Evolutionary conservation across 2,888 invertebrate species (phyloP), one percentile per base, ranked within the genome.

Genomic region (Glyphotaelius pellucidus): DNA sequence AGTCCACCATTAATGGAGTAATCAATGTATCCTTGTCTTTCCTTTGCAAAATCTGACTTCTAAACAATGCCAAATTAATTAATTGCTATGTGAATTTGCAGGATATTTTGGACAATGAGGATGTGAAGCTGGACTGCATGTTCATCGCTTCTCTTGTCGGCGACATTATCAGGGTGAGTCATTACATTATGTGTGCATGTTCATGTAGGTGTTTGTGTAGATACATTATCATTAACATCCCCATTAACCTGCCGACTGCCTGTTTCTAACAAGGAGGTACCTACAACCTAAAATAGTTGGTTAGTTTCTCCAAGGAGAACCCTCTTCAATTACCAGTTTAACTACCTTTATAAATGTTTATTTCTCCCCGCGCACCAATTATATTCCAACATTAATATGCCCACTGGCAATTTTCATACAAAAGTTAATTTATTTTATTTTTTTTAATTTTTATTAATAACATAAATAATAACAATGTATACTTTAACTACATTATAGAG

Each of bases 111-210:
- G 98, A 99, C 94, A 99, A 99, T 95, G 98, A 99, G 94, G 99
- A 99, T 95, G 98, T 99, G 93, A 99, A 99, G 95, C 96, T 99
- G 94, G 99, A 99, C 95, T 98, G 98, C 94, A 99, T 99, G 98
- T 99, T 99, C 95, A 98, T 99, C 94, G 99, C 99, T 42, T 99
- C 99, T 12, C 97, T 99, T 93, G 98, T 99, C 25, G 99, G 98
- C 91, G 99, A 99, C 95, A 98, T 99, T 94, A 97, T 99, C 94
- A 97, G 99, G 96, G 99, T 99, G 96, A 97, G 97, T 95, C 91
- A 32, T 80, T n/a, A 31, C 32, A 11, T 3, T 19, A 0, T 80
- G 12, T 81, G 7, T 81, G n/a, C 47, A 14, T 47, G 47, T 15
- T 3, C 15, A 15, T 42, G 42, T 12, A 42, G 11, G 42, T 42